Evolutionary conservation across 2,797 vertebrate species (phyloP), one percentile per base, ranked within the genome.

Genomic region (Phrynocephalus vlangalii): DNA sequence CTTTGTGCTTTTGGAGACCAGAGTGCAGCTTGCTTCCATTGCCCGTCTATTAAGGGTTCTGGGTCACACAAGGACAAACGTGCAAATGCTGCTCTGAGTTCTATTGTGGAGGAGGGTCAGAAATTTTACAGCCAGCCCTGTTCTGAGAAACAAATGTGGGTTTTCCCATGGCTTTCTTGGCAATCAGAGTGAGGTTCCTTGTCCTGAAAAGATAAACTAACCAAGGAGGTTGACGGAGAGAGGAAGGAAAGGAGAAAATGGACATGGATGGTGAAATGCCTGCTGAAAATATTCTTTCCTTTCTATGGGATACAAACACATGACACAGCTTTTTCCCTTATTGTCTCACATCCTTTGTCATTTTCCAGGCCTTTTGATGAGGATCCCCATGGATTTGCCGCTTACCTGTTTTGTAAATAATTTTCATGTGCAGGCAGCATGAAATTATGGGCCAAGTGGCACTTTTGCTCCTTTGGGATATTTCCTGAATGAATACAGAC

Each of bases 101-200:
- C 20, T 75, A 80, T 63, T 85, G 78, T 18, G 44, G 60, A 77
- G 72, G 66, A 2, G 7, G 72, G 71, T 15, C 7, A 70, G n/a
- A 13, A 28, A 33, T 11, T 63, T 26, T 15, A 48, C 33, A 33
- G 11, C 24, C 38, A 13, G 6, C 66, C 24, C n/a, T 16, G 22
- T 33, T 44, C 16, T 10, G 38, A 38, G 60, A 67, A 70, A 30
- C 18, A 2, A 5, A 6, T n/a, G 30, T 76, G 70, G 11, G 16
- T 88, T 88, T 85, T 72, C 66, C 78, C 60, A 38, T 76, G 44
- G 83, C 56, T 72, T 68, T 81, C 38, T 81, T 85, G 60, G 24
- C 83, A 81, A 33, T 18, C 2, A 72, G 5, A 76, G 70, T 24
- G 26, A 30, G 75, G n/a, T 2, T 38, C 48, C n/a, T 84, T 60